Percentiles rank a stretch among this genome's conserved stretches.
Evolutionary conservation across 2,797 vertebrate genomes (phyloP).

Genomic region (Saxicola maurus): DNA sequence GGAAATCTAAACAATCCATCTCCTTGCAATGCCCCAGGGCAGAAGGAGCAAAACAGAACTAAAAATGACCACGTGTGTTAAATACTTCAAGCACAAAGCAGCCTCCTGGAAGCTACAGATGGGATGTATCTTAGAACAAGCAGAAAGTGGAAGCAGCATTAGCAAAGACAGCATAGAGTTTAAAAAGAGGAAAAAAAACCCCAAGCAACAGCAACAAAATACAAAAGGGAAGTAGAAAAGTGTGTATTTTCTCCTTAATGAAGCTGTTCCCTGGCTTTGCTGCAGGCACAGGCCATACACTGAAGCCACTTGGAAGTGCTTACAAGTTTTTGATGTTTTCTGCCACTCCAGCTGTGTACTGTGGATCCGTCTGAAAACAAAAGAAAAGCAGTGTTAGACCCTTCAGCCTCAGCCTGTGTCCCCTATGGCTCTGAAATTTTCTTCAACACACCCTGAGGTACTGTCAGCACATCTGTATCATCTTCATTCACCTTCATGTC

Average conservation of each 20-base stretch:
- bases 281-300: not conserved
- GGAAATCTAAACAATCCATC: slow-evolving; percentile 11
- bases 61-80: not conserved
- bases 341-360: slow-evolving; percentile 89
- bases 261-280: not conserved
- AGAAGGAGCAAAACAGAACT: not conserved
- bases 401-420: not conserved
- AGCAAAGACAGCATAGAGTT: not conserved
- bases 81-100: not conserved
- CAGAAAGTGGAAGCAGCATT: not conserved
- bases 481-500: not conserved
- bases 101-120: not conserved
- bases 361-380: slow-evolving; percentile 85
- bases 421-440: not conserved
- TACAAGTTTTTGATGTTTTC: slow-evolving; percentile 94
- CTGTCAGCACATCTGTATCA: not conserved
- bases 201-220: not conserved
- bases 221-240: not conserved
- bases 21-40: not conserved
- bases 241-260: not conserved
- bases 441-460: not conserved
- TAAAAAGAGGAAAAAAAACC: not conserved
- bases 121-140: not conserved
- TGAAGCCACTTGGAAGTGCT: slow-evolving; percentile 63
- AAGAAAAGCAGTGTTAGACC: not conserved